Conservation (phyloP, 2,888 invertebrate genomes). For the Lasioglossum malachurum region DNA sequence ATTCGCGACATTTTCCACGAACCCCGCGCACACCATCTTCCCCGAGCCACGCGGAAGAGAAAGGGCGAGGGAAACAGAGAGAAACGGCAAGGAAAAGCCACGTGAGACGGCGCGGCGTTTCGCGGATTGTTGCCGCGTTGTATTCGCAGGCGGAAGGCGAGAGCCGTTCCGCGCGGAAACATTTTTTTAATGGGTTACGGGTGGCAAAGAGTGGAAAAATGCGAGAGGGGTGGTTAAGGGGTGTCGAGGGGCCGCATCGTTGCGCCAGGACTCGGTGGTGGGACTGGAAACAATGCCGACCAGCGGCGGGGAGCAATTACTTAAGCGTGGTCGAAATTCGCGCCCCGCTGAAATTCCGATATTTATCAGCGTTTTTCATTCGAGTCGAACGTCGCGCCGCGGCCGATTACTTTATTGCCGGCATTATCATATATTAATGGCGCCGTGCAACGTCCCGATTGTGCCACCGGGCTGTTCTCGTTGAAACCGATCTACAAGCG, state of each 20-base stretch:
- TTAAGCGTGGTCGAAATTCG: slow-evolving; percentile 15
- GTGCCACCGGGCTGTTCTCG: neutral
- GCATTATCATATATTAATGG: slow-evolving; percentile 55
- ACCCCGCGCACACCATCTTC: neutral
- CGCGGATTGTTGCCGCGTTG: slow-evolving; percentile 1
- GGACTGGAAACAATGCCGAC: neutral
- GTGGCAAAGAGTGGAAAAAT: neutral
- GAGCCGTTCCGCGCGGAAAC: slow-evolving; percentile 3
- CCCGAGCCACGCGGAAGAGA: neutral
- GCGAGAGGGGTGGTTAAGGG: neutral
- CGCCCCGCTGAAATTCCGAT: neutral
- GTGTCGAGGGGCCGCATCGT: neutral
- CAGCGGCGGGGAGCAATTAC: slow-evolving; percentile 21
- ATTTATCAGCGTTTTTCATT: slow-evolving; percentile 40
- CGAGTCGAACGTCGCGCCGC: slow-evolving; percentile 10
- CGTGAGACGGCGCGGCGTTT: neutral
- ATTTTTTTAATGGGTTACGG: slow-evolving; percentile 23
- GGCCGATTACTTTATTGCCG: slow-evolving; percentile 35
- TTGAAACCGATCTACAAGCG: neutral
- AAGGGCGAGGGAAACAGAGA: neutral
- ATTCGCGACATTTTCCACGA: neutral
- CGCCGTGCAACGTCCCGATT: slow-evolving; percentile 21
- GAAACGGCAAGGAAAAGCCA: neutral
- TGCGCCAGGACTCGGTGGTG: neutral
- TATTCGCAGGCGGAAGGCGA: neutral